Conservation (phyloP, 2,888 invertebrate species). For the Amaurobius ferox region DNA sequence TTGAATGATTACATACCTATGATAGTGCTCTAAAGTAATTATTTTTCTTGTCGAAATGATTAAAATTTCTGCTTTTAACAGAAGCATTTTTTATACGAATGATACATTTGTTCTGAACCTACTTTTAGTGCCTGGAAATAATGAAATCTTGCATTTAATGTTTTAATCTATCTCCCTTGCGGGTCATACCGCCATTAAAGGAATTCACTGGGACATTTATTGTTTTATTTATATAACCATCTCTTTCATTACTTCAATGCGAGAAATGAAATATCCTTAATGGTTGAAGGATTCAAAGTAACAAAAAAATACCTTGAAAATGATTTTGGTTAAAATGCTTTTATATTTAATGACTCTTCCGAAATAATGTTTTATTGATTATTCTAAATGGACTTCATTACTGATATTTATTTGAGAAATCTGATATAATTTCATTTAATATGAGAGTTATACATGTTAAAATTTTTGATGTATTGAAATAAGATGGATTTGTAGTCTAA, state of each 20-base stretch:
- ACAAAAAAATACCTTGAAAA: background rate
- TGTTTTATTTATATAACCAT: background rate
- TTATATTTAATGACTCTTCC: background rate
- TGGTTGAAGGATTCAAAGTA: background rate
- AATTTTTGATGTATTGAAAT: too few species aligned
- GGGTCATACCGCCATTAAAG: background rate
- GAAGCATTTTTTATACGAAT: background rate
- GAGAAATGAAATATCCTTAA: background rate
- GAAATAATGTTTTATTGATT: background rate
- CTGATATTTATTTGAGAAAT: too few species aligned
- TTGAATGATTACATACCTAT: too few species aligned
- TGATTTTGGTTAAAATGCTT: background rate
- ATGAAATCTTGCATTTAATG: background rate
- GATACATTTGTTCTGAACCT: background rate
- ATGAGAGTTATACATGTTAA: too few species aligned
- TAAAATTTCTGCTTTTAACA: background rate
- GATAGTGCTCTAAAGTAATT: too few species aligned
- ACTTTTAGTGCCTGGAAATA: background rate
- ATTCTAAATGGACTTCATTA: too few species aligned
- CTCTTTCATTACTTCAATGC: background rate
- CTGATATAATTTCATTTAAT: too few species aligned
- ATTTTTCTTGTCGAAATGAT: background rate
- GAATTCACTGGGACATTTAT: background rate
- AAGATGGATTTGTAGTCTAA: too few species aligned
- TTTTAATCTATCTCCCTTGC: background rate